Evolutionary conservation across 2,797 vertebrate genomes (phyloP).

Genomic region (Fistularia commersonii): DNA sequence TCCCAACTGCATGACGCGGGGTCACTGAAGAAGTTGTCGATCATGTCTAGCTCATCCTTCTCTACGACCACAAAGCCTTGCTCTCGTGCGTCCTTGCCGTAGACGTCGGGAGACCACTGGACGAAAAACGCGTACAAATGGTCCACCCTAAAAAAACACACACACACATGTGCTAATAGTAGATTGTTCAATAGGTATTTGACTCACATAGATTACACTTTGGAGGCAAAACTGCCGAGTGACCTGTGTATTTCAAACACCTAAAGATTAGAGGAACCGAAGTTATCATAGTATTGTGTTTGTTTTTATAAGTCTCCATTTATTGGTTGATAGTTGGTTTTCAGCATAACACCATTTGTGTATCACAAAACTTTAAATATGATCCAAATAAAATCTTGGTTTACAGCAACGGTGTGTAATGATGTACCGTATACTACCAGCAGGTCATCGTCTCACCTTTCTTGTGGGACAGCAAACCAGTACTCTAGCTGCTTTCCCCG

Average conservation of each 20-base stretch:
- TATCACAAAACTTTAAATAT: too few species aligned
- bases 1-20: conserved; percentile 96
- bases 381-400: too few species aligned
- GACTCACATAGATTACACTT: too few species aligned
- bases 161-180: neutral
- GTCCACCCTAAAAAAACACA: conserved; percentile 81
- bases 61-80: conserved; percentile 97
- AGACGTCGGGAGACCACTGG: conserved; percentile 96
- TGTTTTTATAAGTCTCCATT: neutral
- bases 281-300: neutral
- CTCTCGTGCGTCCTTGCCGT: conserved; percentile 95
- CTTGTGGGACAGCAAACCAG: conserved; percentile 97
- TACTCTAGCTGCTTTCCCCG: conserved; percentile 90
- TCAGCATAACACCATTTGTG: too few species aligned
- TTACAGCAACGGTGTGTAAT: too few species aligned
- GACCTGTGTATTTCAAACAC: too few species aligned
- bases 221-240: too few species aligned
- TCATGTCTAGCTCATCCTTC: conserved; percentile 96
- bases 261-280: too few species aligned
- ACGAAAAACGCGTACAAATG: conserved; percentile 96
- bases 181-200: too few species aligned
- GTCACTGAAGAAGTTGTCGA: conserved; percentile 97
- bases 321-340: too few species aligned
- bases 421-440: neutral
- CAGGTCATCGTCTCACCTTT: conserved; percentile 77